Conservation (phyloP, 2,113 vertebrate species). For the Pao palembangensis region DNA sequence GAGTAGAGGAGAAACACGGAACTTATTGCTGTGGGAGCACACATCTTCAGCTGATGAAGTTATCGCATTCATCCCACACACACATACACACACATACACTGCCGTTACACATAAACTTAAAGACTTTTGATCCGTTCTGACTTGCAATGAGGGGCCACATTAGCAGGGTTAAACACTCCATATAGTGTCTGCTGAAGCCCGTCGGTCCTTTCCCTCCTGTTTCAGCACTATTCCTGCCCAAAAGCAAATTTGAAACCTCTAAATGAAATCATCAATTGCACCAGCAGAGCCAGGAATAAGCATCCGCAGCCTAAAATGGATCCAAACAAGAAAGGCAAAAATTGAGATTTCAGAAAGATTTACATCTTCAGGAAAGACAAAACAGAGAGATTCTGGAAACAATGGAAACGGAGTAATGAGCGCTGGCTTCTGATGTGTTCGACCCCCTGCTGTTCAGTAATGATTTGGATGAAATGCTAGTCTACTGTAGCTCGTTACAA, state of each 20-base stretch:
- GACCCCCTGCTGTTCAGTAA: background rate
- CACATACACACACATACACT: background rate
- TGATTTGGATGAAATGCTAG: background rate
- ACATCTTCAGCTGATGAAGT: no score
- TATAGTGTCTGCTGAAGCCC: no score
- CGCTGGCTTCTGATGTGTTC: background rate
- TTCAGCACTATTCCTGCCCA: background rate
- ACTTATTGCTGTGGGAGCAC: no score
- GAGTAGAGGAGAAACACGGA: no score
- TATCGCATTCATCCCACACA: background rate
- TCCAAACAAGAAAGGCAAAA: background rate
- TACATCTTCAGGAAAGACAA: background rate
- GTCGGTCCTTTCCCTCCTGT: background rate
- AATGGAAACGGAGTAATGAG: background rate
- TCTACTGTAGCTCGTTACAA: background rate
- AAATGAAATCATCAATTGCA: background rate
- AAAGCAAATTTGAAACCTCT: background rate
- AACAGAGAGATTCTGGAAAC: background rate
- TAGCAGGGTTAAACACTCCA: no score
- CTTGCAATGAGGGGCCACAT: no score
- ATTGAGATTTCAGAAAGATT: background rate
- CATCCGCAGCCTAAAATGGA: conserved; percentile 5
- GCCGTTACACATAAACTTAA: background rate
- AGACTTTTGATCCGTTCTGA: no score
- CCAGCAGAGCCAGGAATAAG: background rate